Conservation (phyloP, 2,888 invertebrate species). For the Empis livida region DNA sequence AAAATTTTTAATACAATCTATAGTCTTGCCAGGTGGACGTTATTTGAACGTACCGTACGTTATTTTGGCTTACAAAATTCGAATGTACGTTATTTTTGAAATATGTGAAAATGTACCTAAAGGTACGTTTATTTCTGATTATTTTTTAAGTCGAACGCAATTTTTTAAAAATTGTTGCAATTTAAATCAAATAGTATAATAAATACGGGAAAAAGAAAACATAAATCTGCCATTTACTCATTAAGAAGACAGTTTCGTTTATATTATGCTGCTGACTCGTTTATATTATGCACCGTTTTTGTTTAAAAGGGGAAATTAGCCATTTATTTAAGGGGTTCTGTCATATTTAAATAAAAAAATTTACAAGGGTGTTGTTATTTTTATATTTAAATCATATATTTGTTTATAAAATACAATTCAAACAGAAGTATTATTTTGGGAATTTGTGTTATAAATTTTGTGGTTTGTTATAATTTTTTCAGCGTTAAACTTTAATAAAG, state of each 20-base stretch:
- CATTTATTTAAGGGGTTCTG: background rate
- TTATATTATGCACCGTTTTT: background rate
- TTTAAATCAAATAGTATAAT: background rate
- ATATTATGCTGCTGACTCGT: background rate
- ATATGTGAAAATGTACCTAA: background rate
- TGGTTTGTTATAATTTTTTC: background rate
- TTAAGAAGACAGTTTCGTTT: background rate
- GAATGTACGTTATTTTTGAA: background rate
- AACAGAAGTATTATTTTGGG: background rate
- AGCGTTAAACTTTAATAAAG: background rate
- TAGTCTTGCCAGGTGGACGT: background rate
- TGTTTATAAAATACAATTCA: background rate
- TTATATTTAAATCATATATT: background rate
- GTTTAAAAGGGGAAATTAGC: background rate
- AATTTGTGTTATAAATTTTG: background rate
- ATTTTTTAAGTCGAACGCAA: background rate
- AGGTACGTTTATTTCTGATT: background rate
- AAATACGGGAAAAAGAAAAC: background rate
- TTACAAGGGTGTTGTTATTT: background rate
- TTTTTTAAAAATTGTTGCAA: background rate
- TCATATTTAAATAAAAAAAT: background rate
- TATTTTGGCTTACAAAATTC: background rate
- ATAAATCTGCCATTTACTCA: background rate
- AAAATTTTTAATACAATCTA: too few species aligned
- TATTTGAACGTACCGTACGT: background rate